Evolutionary conservation across 2,113 vertebrate genomes (phyloP).

Genomic region (Rhodinocichla rosea): DNA sequence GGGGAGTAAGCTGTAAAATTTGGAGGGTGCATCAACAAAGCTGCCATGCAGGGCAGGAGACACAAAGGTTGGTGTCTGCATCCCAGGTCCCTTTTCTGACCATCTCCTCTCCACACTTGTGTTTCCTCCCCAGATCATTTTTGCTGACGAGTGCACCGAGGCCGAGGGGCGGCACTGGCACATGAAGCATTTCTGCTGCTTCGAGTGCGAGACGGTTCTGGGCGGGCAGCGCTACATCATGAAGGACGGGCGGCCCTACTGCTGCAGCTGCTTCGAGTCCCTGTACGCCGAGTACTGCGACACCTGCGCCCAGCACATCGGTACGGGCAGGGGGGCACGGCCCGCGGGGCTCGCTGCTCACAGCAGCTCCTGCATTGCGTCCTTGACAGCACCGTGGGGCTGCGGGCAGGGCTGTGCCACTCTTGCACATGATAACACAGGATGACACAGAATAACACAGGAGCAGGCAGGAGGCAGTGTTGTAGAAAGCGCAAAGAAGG

Average conservation of each 20-base stretch:
- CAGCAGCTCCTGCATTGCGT: neutral
- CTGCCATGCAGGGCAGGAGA: accelerated
- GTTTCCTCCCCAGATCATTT: constrained; percentile 86
- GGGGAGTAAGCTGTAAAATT: neutral
- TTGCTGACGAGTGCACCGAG: constrained; percentile 96
- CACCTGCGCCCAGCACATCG: constrained; percentile 96
- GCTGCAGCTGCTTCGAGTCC: constrained; percentile 96
- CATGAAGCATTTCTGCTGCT: constrained; percentile 99
- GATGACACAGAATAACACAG: too few relatives aligned
- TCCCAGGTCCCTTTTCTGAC: neutral
- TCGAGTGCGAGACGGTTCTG: constrained; percentile 92
- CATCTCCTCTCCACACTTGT: accelerated
- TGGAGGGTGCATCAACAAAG: neutral
- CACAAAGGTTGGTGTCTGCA: accelerated
- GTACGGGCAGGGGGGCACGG: constrained; percentile 63
- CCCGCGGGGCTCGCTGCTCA: neutral
- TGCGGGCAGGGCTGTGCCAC: neutral
- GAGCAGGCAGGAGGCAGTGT: too few relatives aligned
- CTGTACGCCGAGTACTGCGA: constrained; percentile 96
- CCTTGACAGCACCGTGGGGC: neutral
- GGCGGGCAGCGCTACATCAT: constrained; percentile 99
- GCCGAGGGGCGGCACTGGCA: constrained; percentile 98
- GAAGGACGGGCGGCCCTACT: constrained; percentile 97
- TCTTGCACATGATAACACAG: too few relatives aligned
- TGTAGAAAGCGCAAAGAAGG: too few relatives aligned